Percentiles rank a stretch among this genome's conserved stretches.
Evolutionary conservation across 2,113 vertebrate genomes (phyloP).

Genomic region (Turdus rufiventris): DNA sequence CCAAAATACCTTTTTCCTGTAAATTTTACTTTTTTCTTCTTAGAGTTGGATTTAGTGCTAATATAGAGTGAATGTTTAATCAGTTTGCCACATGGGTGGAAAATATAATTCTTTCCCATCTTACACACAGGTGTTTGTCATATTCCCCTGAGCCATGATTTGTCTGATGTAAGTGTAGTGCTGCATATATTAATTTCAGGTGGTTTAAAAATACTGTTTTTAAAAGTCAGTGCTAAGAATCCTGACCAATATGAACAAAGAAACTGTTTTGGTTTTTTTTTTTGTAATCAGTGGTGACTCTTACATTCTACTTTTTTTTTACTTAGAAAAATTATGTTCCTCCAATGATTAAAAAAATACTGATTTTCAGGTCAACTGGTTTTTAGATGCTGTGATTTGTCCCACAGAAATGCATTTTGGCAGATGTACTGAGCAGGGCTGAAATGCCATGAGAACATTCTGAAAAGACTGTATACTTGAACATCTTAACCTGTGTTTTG

Average conservation of each 20-base stretch:
- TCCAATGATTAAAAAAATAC: not conserved
- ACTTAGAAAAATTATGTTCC: not conserved
- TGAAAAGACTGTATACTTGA: not conserved
- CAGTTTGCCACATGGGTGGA: not conserved
- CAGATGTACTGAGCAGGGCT: not conserved
- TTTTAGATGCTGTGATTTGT: not conserved
- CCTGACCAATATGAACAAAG: not conserved
- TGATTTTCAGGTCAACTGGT: not conserved
- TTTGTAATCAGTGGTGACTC: not conserved
- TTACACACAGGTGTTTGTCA: slow-evolving; percentile 16
- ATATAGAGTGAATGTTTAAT: not conserved
- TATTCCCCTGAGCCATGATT: not conserved
- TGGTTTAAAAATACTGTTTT: not conserved
- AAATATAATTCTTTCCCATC: slow-evolving; percentile 24
- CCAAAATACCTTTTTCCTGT: not conserved
- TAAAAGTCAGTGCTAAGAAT: not conserved
- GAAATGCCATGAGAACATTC: not conserved
- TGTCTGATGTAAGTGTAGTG: not conserved
- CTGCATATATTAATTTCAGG: not conserved
- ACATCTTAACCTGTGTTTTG: not conserved
- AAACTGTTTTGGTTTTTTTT: not conserved
- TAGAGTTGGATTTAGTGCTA: not conserved
- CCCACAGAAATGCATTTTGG: slow-evolving; percentile 2
- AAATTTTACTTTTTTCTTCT: not conserved
- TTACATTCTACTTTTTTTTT: not conserved